Conservation (phyloP, 2,797 vertebrate species). For the Diceros bicornis region DNA sequence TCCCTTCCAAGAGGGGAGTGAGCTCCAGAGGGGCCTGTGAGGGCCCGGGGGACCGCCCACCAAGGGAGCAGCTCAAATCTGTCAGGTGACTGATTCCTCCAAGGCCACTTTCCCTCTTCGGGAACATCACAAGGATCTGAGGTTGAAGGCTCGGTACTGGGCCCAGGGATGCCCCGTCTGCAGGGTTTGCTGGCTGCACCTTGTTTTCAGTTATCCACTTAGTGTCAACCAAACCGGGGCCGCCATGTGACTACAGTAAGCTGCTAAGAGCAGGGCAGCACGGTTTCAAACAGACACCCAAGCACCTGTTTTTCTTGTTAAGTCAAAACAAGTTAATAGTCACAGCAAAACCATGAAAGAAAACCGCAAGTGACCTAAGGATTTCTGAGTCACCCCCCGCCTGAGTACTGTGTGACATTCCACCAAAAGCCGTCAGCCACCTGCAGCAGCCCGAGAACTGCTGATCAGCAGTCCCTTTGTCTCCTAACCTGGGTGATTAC, state of each 20-base stretch:
- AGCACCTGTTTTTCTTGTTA: conserved; percentile 89
- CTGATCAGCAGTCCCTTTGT: conserved; percentile 86
- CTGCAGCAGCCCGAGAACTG: conserved; percentile 86
- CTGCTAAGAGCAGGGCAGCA: background rate
- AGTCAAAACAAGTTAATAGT: conserved; percentile 88
- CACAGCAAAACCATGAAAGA: conserved; percentile 92
- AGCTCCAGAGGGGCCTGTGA: fast-evolving
- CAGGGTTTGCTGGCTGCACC: background rate
- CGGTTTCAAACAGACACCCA: conserved; percentile 80
- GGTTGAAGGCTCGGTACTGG: fast-evolving
- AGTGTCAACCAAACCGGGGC: background rate
- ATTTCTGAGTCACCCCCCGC: conserved; percentile 90
- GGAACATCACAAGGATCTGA: background rate
- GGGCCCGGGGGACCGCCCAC: background rate
- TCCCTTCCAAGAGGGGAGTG: background rate
- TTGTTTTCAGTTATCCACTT: background rate
- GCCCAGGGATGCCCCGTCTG: background rate
- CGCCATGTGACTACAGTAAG: background rate
- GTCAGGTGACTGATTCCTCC: background rate
- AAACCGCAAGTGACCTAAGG: conserved; percentile 92
- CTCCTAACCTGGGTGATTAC: conserved; percentile 83
- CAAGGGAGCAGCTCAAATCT: background rate
- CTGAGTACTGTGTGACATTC: conserved; percentile 85
- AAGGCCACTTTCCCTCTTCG: background rate
- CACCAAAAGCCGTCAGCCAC: conserved; percentile 87